Evolutionary conservation across 64 coral and sea anemone genomes (phyloP).

Genomic region (Stylophora pistillata): DNA sequence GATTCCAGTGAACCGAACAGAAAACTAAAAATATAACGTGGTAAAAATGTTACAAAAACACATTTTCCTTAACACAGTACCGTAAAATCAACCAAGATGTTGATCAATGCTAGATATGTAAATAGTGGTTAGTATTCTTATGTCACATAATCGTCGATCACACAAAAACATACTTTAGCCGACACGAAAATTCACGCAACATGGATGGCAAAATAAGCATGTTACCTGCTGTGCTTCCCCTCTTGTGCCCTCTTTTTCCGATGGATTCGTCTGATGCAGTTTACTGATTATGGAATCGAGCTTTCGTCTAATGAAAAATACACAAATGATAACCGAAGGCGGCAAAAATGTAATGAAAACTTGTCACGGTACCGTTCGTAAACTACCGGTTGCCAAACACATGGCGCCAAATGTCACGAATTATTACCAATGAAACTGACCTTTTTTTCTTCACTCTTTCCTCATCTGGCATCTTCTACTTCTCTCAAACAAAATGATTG

Average conservation of each 20-base stretch:
- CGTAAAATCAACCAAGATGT: background rate
- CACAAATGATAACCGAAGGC: constrained; percentile 3
- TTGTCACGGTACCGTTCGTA: constrained; percentile 4
- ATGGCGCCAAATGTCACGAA: background rate
- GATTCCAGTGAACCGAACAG: background rate
- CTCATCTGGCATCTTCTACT: constrained; percentile 21
- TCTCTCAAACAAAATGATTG: background rate
- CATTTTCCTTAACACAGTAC: background rate
- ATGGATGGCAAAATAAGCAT: background rate
- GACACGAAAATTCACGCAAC: constrained; percentile 2
- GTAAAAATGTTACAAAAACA: background rate
- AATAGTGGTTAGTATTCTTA: background rate
- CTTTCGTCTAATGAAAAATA: constrained; percentile 34
- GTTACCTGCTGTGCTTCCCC: constrained; percentile 22
- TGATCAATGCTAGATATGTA: background rate
- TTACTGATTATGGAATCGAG: constrained; percentile 67
- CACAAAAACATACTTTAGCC: background rate
- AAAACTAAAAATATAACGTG: background rate
- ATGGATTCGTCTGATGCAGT: constrained; percentile 18
- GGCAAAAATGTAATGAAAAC: background rate
- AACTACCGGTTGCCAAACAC: background rate
- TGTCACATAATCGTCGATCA: background rate
- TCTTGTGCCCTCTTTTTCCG: background rate
- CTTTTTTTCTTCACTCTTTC: constrained; percentile 37
- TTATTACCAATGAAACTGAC: background rate